Evolutionary conservation across 2,888 invertebrate genomes (phyloP).

Genomic region (Agrilus mali): DNA sequence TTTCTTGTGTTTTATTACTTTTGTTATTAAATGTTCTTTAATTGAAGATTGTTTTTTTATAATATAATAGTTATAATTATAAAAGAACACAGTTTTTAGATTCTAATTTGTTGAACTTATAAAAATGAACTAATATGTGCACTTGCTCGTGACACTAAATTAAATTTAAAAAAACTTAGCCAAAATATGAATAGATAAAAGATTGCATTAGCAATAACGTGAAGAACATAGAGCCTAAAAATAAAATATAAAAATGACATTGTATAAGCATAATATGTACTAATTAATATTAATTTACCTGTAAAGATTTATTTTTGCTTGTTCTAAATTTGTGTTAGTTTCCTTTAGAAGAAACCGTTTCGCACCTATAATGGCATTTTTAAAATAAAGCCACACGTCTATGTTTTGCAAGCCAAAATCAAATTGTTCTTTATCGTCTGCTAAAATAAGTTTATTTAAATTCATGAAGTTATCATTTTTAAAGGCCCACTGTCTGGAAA

Average conservation of each 20-base stretch:
- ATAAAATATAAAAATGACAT: neutral
- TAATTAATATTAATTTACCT: conserved; percentile 32
- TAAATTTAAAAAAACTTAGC: conserved; percentile 1
- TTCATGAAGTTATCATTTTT: conserved; percentile 45
- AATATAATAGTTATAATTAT: too few relatives aligned
- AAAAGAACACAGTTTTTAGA: too few relatives aligned
- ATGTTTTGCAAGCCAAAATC: conserved; percentile 43
- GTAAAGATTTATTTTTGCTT: conserved; percentile 37
- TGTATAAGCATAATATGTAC: too few relatives aligned
- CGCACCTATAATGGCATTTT: conserved; percentile 45
- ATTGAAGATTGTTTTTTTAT: too few relatives aligned
- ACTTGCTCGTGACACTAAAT: neutral
- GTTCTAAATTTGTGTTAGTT: conserved; percentile 41
- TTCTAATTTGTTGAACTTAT: too few relatives aligned
- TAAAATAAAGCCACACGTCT: conserved; percentile 40
- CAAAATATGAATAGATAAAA: conserved; percentile 4
- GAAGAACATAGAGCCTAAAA: conserved; percentile 29
- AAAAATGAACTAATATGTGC: too few relatives aligned
- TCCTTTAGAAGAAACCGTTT: conserved; percentile 57
- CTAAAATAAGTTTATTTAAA: conserved; percentile 39
- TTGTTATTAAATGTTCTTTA: too few relatives aligned
- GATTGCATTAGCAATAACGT: conserved; percentile 15
- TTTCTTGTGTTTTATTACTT: too few relatives aligned
- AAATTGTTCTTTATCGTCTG: conserved; percentile 41
- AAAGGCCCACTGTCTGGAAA: conserved; percentile 67